These are phyloP conservation scores for Eupeodes luniger DNA, from an alignment of 2,888 invertebrate species.

Conservation along the genomic window DNA sequence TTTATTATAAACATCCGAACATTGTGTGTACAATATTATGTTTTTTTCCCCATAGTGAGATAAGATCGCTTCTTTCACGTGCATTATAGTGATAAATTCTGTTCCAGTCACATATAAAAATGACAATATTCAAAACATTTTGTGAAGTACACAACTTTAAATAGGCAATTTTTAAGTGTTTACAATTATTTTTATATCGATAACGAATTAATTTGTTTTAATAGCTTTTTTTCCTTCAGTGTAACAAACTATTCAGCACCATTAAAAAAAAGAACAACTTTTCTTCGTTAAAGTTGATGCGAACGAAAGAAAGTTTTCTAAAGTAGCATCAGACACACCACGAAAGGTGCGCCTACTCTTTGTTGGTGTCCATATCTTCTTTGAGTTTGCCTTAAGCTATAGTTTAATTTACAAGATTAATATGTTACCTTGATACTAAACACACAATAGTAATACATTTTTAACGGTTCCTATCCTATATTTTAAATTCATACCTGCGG, in stretches of 20 bases:
- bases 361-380: not conserved
- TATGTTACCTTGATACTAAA: conserved; percentile 2
- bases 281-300: conserved; percentile 11
- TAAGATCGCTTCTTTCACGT: no score
- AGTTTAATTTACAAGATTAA: not conserved
- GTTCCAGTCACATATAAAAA: no score
- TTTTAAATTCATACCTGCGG: conserved; percentile 38
- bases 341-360: conserved; percentile 7
- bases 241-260: conserved; percentile 1
- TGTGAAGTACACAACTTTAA: no score
- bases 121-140: no score
- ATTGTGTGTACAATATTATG: no score
- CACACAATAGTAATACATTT: not conserved
- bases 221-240: not conserved
- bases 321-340: not conserved
- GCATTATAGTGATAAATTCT: no score
- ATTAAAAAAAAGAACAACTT: conserved; percentile 22
- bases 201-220: not conserved
- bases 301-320: conserved; percentile 57
- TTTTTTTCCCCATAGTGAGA: no score
- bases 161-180: no score
- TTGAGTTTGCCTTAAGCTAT: not conserved
- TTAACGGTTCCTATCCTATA: not conserved
- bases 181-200: no score
- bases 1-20: no score